Base-by-base conservation (phyloP, 2,113 vertebrate genomes). In the Lathamus discolor region DNA sequence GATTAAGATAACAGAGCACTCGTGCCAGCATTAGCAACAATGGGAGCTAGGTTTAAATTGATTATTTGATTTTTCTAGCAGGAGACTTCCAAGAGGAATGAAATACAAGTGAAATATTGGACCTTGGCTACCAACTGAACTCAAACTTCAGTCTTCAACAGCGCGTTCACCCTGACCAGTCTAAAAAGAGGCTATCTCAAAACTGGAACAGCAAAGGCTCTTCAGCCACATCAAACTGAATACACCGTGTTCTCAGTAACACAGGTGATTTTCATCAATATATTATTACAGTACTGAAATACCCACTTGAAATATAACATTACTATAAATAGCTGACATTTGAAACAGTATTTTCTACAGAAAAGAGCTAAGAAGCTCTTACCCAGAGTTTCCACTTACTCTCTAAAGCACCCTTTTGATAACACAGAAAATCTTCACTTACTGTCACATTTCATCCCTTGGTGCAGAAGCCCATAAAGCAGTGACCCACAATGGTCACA, bases 391-490 rank as follows among this genome's bases (percentile, higher is more conserved):
- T 80, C 88, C 54, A 74, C 46, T 87, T 31, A 43, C 63, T 92
- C 70, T 75, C 35, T n/a, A 44, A 79, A 76, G 4, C 28, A 24
- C 2, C 12, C 19, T 76, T 24, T 8, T 49, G 59, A 63, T 6
- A 55, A 49, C 70, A 43, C 5, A 20, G 84, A 75, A 80, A 41
- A 83, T 64, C 43, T 52, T 76, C 79, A 99, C 99, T 99, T 97
- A 99, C 99, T 99, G 98, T 99, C 99, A 94, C 99, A 99, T 96
- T 99, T 99, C 99, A 99, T 99, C 72, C 99, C 99, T 75, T 99
- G 99, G 97, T 99, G 99, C 96, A 99, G 98, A 54, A 99, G 99
- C 37, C 99, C 99, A 1, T 99, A 99, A 12, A 99, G 98, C 97
- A 99, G 97, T 0, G 99, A 99, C 13, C 99, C 99, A 19, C 99